These are phyloP conservation scores for Ceratitis capitata DNA, from an alignment of 1,140 invertebrate species.

Conservation along the genomic window DNA sequence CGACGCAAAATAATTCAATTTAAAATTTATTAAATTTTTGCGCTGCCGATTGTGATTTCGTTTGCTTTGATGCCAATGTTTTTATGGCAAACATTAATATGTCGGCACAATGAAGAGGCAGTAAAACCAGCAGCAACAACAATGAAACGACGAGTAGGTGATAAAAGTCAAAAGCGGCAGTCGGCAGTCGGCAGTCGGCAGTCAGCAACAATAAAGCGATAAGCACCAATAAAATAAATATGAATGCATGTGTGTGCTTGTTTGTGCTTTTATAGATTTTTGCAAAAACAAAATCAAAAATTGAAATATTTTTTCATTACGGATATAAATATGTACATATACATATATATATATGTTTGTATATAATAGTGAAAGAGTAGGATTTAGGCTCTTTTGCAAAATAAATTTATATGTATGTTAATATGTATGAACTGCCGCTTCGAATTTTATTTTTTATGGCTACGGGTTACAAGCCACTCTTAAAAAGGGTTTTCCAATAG, in stretches of 20 bases:
- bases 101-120: neutral
- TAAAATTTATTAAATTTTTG: slow-evolving; percentile 14
- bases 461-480: no score
- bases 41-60: neutral
- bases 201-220: slow-evolving; percentile 16
- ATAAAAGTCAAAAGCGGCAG: slow-evolving; percentile 25
- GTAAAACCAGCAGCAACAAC: neutral
- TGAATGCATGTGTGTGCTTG: neutral
- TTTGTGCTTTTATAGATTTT: no score
- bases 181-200: neutral
- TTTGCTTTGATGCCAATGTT: slow-evolving; percentile 9
- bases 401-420: no score
- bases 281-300: no score
- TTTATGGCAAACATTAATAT: slow-evolving; percentile 26
- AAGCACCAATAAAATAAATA: slow-evolving; percentile 7
- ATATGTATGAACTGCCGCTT: no score
- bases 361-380: no score
- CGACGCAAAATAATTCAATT: neutral
- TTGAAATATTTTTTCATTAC: no score
- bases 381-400: no score
- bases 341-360: no score
- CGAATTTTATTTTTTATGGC: no score
- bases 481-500: no score
- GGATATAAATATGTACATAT: no score
- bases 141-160: neutral